Percentiles rank a stretch among this genome's conserved stretches.
phyloP scores from a whole-genome alignment of 2,113 vertebrate genomes.

The Crotalus helleri region DNA sequence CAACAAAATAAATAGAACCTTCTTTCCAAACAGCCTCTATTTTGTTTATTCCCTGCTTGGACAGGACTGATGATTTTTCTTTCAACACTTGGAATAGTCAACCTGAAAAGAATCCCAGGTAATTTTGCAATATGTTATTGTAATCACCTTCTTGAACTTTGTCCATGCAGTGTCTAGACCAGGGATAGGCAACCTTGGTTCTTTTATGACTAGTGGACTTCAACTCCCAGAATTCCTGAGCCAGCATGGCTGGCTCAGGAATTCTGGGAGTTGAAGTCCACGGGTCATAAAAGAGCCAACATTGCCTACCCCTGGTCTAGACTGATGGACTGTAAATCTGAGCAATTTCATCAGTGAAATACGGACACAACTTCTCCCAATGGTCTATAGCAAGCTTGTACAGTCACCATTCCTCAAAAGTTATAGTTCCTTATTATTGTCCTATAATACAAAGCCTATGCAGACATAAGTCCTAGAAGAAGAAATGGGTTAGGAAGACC shows the following conservation, averaged over 20 bases:
- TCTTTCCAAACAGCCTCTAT: no score
- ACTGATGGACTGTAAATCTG: background rate
- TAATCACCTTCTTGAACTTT: background rate
- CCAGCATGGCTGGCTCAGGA: no score
- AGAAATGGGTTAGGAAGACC: background rate
- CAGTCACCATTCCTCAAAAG: background rate
- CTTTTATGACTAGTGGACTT: no score
- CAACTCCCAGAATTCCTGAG: no score
- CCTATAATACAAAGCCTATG: background rate
- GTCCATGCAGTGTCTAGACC: background rate
- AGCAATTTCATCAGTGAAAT: background rate
- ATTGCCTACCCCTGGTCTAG: background rate
- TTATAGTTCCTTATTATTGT: background rate
- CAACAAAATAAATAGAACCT: no score
- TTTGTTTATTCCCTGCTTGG: no score
- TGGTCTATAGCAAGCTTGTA: background rate
- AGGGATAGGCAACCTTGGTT: no score
- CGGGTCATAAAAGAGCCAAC: no score
- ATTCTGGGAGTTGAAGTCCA: no score
- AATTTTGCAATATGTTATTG: background rate
- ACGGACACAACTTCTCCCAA: background rate
- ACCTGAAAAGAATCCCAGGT: background rate
- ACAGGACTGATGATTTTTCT: no score
- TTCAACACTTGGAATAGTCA: background rate
- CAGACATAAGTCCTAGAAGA: background rate